phyloP scores from a whole-genome alignment of 2,113 vertebrate species.

The Dromiciops gliroides region DNA sequence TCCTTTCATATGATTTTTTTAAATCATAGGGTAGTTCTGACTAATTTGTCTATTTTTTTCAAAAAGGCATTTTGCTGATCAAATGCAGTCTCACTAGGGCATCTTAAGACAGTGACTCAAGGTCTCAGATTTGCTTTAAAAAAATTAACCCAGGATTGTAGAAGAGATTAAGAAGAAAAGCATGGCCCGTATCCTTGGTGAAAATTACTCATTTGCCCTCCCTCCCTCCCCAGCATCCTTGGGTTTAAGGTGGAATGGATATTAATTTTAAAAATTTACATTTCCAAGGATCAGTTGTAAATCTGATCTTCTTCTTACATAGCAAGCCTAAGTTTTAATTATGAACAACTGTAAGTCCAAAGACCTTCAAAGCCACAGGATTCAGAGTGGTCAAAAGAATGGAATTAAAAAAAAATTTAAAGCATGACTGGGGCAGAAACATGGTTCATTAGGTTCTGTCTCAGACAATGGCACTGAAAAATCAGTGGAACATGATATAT shows the following conservation, averaged over 20 bases:
- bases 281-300: constrained; percentile 59
- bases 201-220: constrained; percentile 27
- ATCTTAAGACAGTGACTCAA: constrained; percentile 36
- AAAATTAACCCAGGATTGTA: constrained; percentile 50
- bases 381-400: constrained; percentile 69
- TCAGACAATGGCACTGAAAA: not conserved
- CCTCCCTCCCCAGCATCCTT: not conserved
- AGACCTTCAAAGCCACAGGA: constrained; percentile 68
- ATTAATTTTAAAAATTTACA: constrained; percentile 21
- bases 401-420: constrained; percentile 71
- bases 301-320: constrained; percentile 60
- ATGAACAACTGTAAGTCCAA: not conserved
- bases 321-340: not conserved
- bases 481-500: not conserved
- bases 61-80: constrained; percentile 49
- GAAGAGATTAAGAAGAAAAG: constrained; percentile 41
- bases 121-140: constrained; percentile 33
- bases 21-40: constrained; percentile 33
- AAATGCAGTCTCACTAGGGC: constrained; percentile 51
- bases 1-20: constrained; percentile 55
- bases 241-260: not conserved
- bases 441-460: not conserved
- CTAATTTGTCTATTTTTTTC: constrained; percentile 40
- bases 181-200: not conserved
- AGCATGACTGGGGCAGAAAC: constrained; percentile 69